Evolutionary conservation across 2,113 vertebrate genomes (phyloP).

Genomic region (Brachirus orientalis): DNA sequence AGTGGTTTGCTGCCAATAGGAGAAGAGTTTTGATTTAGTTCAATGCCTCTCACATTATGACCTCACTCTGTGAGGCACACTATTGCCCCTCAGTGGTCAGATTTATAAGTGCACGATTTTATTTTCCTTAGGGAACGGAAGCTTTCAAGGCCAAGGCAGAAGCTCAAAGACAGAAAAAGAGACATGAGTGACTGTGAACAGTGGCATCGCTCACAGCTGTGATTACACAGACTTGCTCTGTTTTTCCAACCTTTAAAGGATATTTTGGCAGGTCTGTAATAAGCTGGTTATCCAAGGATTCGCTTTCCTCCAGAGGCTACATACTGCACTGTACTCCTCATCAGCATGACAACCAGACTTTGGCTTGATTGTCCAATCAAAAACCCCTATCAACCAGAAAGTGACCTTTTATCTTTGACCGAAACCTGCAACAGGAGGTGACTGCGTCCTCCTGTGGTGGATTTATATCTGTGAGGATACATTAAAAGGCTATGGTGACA

Average conservation of each 20-base stretch:
- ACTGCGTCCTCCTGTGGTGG: conserved; percentile 24
- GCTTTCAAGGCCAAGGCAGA: conserved; percentile 46
- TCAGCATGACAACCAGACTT: conserved; percentile 61
- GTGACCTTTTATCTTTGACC: conserved; percentile 71
- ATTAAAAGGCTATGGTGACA: conserved; percentile 29
- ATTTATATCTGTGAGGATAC: conserved; percentile 44
- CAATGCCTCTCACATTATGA: neutral
- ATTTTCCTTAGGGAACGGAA: conserved; percentile 54
- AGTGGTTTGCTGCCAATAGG: conserved; percentile 41
- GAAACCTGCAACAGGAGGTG: conserved; percentile 35
- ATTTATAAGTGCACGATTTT: conserved; percentile 3
- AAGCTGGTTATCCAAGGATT: conserved; percentile 45
- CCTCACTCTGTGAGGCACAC: conserved; percentile 35
- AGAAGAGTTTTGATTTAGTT: conserved; percentile 35
- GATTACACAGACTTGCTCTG: conserved; percentile 54
- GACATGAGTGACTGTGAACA: conserved; percentile 46
- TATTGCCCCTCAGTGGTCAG: conserved; percentile 57
- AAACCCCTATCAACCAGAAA: conserved; percentile 73
- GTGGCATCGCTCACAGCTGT: conserved; percentile 53
- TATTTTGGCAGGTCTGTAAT: conserved; percentile 57
- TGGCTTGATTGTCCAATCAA: conserved; percentile 59
- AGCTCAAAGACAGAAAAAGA: conserved; percentile 35
- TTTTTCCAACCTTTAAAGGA: conserved; percentile 60
- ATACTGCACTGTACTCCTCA: conserved; percentile 49
- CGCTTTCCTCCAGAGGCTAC: conserved; percentile 60